Percentiles rank a stretch among this genome's conserved stretches.
phyloP scores from a whole-genome alignment of 2,797 vertebrate species.

The Argya squamiceps region DNA sequence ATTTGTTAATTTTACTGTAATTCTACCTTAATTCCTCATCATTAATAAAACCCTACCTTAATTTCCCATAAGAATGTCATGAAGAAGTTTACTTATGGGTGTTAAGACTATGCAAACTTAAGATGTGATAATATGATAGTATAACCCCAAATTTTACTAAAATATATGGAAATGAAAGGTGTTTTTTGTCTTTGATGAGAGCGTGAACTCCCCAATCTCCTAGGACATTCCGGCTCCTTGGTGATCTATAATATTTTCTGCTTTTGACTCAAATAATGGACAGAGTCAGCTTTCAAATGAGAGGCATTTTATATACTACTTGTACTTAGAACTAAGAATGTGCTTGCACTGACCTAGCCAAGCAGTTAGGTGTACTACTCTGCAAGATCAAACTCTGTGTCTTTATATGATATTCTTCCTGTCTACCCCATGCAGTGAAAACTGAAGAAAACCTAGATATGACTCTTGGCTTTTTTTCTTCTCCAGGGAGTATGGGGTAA shows the following conservation, averaged over 20 bases:
- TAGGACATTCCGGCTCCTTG: background rate
- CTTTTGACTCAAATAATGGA: background rate
- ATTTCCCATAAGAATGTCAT: background rate
- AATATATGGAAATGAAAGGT: background rate
- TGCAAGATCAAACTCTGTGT: background rate
- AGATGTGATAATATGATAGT: background rate
- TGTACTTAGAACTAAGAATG: background rate
- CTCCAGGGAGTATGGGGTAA: background rate
- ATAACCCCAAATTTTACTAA: background rate
- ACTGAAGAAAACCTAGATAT: background rate
- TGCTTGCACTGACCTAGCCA: background rate
- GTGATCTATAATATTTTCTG: background rate
- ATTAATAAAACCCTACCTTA: background rate
- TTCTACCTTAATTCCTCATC: background rate
- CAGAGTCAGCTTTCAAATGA: background rate
- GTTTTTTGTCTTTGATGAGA: background rate
- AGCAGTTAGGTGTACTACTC: background rate
- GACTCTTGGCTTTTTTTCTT: background rate
- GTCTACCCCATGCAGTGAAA: background rate
- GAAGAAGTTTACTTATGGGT: background rate
- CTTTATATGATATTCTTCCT: background rate
- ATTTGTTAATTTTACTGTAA: background rate
- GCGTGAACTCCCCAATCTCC: background rate
- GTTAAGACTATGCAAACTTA: background rate
- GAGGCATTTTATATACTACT: background rate